Evolutionary conservation across 2,113 vertebrate genomes (phyloP).

Genomic region (Eclectus roratus): DNA sequence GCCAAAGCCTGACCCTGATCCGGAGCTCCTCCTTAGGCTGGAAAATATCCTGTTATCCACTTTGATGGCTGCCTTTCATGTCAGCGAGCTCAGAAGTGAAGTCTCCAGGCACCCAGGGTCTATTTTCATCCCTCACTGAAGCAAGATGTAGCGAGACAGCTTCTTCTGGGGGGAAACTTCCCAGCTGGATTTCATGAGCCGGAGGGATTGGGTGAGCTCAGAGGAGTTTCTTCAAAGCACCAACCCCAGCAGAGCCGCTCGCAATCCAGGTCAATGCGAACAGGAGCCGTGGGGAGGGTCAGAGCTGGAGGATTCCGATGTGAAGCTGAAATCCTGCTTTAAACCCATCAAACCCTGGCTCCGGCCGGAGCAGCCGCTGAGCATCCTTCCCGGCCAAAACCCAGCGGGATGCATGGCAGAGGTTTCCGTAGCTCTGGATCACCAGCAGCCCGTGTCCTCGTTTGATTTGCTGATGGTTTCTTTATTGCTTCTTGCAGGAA

Average conservation of each 20-base stretch:
- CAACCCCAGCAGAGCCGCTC: neutral
- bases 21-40: neutral
- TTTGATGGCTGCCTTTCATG: neutral
- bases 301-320: neutral
- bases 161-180: neutral
- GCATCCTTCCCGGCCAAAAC: neutral
- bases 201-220: neutral
- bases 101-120: neutral
- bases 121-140: neutral
- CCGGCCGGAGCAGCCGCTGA: rapidly evolving
- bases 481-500: neutral
- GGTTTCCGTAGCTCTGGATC: rapidly evolving
- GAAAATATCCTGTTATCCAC: neutral
- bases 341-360: neutral
- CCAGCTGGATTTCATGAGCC: neutral
- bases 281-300: neutral
- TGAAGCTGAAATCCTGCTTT: neutral
- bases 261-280: neutral
- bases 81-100: neutral
- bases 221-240: neutral
- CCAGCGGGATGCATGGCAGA: neutral
- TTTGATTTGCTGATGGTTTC: neutral
- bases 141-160: neutral
- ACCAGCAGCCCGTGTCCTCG: rapidly evolving
- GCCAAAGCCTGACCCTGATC: neutral